Percentiles rank a stretch among this genome's conserved stretches.
These are phyloP conservation scores for Callorhinus ursinus DNA, from an alignment of 2,113 vertebrate species.

Conservation along the genomic window DNA sequence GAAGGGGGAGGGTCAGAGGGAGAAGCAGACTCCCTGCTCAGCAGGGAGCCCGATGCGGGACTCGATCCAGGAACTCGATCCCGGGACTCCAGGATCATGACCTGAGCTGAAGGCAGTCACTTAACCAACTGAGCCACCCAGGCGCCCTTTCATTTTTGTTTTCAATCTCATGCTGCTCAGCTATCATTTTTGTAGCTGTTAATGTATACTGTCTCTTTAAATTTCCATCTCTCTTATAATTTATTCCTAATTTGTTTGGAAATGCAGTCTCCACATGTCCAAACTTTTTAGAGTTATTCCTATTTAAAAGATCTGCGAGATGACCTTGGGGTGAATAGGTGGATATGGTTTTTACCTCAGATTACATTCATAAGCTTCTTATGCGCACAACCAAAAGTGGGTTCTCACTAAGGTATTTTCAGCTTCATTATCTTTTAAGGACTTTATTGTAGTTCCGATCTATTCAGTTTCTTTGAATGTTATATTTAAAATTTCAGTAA, in stretches of 20 bases:
- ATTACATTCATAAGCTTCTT: not conserved
- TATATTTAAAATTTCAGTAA: constrained; percentile 23
- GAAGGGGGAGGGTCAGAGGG: too few relatives aligned
- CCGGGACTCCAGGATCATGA: too few relatives aligned
- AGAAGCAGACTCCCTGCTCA: too few relatives aligned
- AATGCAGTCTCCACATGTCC: not conserved
- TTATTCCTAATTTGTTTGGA: not conserved
- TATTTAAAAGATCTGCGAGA: not conserved
- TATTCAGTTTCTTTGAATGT: constrained; percentile 16
- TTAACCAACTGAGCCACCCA: too few relatives aligned
- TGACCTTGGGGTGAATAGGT: not conserved
- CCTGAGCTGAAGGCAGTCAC: too few relatives aligned
- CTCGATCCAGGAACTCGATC: too few relatives aligned
- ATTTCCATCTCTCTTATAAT: not conserved
- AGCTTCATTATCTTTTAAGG: constrained; percentile 1
- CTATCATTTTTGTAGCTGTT: not conserved
- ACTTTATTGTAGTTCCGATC: not conserved
- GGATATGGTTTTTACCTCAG: not conserved
- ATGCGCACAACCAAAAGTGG: not conserved
- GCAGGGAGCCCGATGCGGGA: too few relatives aligned
- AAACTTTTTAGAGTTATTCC: constrained; percentile 4
- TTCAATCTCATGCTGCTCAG: not conserved
- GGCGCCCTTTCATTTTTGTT: not conserved
- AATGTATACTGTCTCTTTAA: not conserved
- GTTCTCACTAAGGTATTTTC: not conserved